These are phyloP conservation scores for Zaprionus kolodkinae DNA, from an alignment of 1,140 invertebrate genomes.

Conservation along the genomic window DNA sequence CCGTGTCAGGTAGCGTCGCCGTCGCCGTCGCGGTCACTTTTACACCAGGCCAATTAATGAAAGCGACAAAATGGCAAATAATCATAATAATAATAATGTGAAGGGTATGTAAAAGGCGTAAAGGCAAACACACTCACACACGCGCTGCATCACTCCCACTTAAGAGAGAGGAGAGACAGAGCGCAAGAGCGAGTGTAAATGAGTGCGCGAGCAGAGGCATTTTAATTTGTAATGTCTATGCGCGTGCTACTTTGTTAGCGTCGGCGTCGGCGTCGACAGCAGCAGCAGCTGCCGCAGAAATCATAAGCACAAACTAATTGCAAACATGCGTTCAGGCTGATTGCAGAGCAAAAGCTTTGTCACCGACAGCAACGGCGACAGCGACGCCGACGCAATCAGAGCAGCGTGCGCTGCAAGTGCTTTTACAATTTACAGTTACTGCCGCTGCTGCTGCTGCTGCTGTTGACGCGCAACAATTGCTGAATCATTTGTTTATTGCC, in stretches of 20 bases:
- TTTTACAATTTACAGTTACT: conserved; percentile 72
- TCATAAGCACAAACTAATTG: conserved; percentile 73
- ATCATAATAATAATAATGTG: conserved; percentile 48
- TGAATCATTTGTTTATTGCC: conserved; percentile 80
- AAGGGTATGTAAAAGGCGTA: conserved; percentile 58
- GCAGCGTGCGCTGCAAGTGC: conserved; percentile 51
- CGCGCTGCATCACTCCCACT: not conserved
- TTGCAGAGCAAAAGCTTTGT: conserved; percentile 43
- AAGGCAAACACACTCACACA: conserved; percentile 37
- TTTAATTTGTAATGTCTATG: conserved; percentile 36
- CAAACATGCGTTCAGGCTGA: conserved; percentile 67
- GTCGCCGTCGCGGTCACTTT: conserved; percentile 41
- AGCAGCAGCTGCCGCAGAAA: conserved; percentile 33
- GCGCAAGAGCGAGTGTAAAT: conserved; percentile 19
- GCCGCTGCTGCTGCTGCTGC: not conserved
- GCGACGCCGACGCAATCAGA: conserved; percentile 37
- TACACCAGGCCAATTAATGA: conserved; percentile 74
- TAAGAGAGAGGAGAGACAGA: conserved; percentile 9
- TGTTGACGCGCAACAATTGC: conserved; percentile 51
- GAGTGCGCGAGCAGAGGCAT: not conserved
- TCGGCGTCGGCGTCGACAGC: conserved; percentile 18
- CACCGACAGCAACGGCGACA: conserved; percentile 13
- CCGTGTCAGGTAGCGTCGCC: conserved; percentile 41
- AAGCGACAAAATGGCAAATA: conserved; percentile 79
- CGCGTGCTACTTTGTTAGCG: conserved; percentile 61